A percentile compares a stretch with the other conserved stretches of the same genome.
Conservation (phyloP, 2,888 invertebrate genomes). For the Exephanes ischioxanthus region DNA sequence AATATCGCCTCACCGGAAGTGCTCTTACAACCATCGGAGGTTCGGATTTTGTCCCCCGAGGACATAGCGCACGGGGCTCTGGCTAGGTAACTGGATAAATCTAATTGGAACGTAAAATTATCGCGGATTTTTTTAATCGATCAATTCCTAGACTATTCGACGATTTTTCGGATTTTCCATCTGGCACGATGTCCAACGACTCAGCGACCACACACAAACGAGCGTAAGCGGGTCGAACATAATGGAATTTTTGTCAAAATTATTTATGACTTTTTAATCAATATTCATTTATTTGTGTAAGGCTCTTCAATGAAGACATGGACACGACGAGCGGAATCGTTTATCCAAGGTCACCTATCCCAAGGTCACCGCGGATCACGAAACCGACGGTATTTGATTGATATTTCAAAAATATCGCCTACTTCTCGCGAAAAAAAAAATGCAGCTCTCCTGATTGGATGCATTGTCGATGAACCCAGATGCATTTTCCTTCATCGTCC, state of each 20-base stretch:
- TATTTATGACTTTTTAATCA: neutral
- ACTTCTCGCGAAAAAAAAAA: neutral
- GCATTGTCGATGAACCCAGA: constrained; percentile 31
- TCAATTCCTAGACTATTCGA: constrained; percentile 31
- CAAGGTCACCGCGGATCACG: constrained; percentile 57
- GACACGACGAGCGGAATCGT: constrained; percentile 47
- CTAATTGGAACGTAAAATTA: neutral
- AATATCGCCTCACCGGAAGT: neutral
- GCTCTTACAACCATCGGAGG: neutral
- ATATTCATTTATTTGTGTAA: constrained; percentile 8
- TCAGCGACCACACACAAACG: constrained; percentile 48
- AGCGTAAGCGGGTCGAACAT: constrained; percentile 47
- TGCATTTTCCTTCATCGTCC: constrained; percentile 55
- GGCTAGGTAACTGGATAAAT: constrained; percentile 37
- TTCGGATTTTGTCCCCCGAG: constrained; percentile 54
- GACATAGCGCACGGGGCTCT: constrained; percentile 58
- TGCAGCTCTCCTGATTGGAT: neutral
- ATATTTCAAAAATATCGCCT: no score
- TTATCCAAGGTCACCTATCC: constrained; percentile 60
- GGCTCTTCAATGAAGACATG: constrained; percentile 60
- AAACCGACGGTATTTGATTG: constrained; percentile 53
- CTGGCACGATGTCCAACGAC: constrained; percentile 46
- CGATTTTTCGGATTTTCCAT: constrained; percentile 17
- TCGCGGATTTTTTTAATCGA: neutral
- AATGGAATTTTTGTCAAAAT: neutral